Conservation (phyloP, 2,113 vertebrate genomes). For the Ondatra zibethicus region DNA sequence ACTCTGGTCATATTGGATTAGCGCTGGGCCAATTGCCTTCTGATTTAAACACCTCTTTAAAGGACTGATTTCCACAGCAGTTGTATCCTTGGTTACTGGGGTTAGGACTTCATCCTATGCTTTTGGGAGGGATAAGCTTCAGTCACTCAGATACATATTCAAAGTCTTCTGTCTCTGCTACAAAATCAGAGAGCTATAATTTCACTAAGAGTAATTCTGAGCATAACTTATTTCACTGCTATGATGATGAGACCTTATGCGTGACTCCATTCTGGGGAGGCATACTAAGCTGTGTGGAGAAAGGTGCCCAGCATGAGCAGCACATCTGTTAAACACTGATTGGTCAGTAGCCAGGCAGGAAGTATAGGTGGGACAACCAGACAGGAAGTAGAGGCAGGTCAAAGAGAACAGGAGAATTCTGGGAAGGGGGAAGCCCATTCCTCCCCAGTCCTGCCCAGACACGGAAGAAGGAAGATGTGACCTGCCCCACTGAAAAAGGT, state of each 20-base stretch:
- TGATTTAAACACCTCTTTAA: background rate
- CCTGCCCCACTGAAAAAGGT: no score
- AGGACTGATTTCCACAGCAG: background rate
- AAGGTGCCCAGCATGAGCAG: background rate
- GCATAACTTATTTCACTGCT: background rate
- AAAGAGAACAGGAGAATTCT: no score
- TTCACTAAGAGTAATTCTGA: constrained; percentile 42
- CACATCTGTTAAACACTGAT: background rate
- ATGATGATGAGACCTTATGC: background rate
- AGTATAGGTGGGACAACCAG: no score
- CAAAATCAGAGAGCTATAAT: background rate
- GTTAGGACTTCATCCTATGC: background rate
- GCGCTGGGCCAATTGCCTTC: background rate
- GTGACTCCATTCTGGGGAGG: background rate
- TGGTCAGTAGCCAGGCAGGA: no score
- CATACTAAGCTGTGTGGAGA: background rate
- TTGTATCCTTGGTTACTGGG: background rate
- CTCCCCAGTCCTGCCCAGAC: no score
- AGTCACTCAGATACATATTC: background rate
- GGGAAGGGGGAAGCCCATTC: no score
- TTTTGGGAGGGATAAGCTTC: background rate
- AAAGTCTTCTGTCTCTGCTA: background rate
- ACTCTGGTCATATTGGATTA: background rate
- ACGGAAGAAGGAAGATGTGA: no score
- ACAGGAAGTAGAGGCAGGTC: no score